Evolutionary conservation across 2,113 vertebrate species (phyloP).

Genomic region (Melanocharis versteri): DNA sequence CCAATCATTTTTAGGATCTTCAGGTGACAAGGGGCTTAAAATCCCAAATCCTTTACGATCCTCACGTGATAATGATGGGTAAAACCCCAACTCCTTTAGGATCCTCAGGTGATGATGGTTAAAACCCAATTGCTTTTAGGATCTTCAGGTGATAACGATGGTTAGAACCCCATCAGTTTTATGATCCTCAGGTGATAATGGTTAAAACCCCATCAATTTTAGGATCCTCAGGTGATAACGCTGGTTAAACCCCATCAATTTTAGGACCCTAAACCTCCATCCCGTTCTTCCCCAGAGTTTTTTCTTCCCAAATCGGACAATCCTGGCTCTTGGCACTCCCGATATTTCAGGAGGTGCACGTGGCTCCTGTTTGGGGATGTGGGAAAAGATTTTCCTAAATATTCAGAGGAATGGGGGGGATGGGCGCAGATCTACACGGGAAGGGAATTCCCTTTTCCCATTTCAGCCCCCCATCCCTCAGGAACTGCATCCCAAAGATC

Average conservation of each 20-base stretch:
- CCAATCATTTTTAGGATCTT: no score
- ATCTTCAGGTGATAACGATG: no score
- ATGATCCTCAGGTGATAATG: not conserved
- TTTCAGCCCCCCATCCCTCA: not conserved
- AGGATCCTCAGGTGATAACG: not conserved
- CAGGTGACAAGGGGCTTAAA: no score
- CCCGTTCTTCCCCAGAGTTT: accelerated
- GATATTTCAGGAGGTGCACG: not conserved
- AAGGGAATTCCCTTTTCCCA: not conserved
- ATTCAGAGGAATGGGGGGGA: not conserved
- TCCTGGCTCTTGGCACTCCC: not conserved
- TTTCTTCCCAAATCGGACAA: not conserved
- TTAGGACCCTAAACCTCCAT: not conserved
- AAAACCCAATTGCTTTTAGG: no score
- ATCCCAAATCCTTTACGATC: no score
- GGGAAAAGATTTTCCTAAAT: not conserved
- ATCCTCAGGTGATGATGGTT: no score
- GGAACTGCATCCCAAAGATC: not conserved
- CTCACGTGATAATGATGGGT: no score
- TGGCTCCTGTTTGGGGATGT: not conserved
- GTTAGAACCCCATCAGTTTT: no score
- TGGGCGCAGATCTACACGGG: accelerated
- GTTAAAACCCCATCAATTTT: not conserved
- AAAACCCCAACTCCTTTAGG: no score
- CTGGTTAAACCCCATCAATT: not conserved